phyloP scores from a whole-genome alignment of 2,797 vertebrate species.

The Pseudochromis fuscus region DNA sequence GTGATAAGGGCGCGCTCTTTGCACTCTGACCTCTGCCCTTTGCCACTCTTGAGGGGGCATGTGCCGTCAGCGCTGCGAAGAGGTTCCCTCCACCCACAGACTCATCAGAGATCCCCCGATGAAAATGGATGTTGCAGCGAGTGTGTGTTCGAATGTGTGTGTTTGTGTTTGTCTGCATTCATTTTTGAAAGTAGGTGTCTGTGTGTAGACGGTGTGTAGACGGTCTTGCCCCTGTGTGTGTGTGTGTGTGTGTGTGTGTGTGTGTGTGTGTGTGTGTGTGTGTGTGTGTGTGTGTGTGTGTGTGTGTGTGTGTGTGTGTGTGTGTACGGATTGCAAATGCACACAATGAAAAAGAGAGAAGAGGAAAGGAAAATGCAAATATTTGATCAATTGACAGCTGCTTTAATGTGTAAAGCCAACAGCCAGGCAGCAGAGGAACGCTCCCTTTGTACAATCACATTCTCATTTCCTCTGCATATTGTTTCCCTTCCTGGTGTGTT shows the following conservation, averaged over 20 bases:
- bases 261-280: neutral
- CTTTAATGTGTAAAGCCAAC: slow-evolving; percentile 73
- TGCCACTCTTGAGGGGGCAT: slow-evolving; percentile 57
- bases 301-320: slow-evolving; percentile 1
- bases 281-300: slow-evolving; percentile 6
- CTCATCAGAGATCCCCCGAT: slow-evolving; percentile 33
- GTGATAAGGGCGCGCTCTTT: slow-evolving; percentile 77
- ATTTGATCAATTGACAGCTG: slow-evolving; percentile 77
- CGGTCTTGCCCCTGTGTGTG: too few species aligned
- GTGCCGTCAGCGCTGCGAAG: slow-evolving; percentile 49
- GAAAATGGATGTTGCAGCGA: slow-evolving; percentile 66
- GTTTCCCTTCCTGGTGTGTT: slow-evolving; percentile 47
- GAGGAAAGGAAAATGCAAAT: slow-evolving; percentile 69
- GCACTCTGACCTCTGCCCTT: slow-evolving; percentile 71
- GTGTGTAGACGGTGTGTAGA: too few species aligned
- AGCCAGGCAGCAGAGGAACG: slow-evolving; percentile 46
- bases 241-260: neutral
- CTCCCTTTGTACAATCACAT: slow-evolving; percentile 62
- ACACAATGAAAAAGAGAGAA: slow-evolving; percentile 37
- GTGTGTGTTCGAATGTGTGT: slow-evolving; percentile 14
- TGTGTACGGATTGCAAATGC: slow-evolving; percentile 18
- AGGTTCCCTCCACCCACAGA: slow-evolving; percentile 20
- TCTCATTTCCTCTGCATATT: slow-evolving; percentile 67
- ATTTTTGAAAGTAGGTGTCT: too few species aligned
- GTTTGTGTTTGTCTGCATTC: neutral